A percentile compares a stretch with the other conserved stretches of the same genome.
Conservation (phyloP, 2,113 vertebrate genomes). For the Xiphophorus hellerii region DNA sequence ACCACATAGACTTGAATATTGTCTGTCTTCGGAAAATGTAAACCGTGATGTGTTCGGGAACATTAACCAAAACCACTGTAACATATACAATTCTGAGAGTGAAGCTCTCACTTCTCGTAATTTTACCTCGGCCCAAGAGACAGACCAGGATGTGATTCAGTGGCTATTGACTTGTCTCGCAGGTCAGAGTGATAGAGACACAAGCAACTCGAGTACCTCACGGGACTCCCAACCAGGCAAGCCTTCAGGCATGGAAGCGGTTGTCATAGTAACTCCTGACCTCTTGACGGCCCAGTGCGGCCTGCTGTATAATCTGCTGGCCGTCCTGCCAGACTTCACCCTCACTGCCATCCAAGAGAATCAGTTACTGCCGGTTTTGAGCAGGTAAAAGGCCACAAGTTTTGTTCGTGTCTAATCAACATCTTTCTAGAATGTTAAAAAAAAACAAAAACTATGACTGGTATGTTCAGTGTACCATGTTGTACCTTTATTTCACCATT, state of each 20-base stretch:
- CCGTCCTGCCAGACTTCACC: constrained; percentile 84
- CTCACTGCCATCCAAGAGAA: constrained; percentile 80
- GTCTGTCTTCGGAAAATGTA: constrained; percentile 14
- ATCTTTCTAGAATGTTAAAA: background rate
- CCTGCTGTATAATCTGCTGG: constrained; percentile 88
- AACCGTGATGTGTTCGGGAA: constrained; percentile 3
- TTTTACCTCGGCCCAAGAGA: constrained; percentile 1
- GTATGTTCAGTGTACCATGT: too few relatives aligned
- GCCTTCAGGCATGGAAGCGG: constrained; percentile 64
- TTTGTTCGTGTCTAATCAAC: background rate
- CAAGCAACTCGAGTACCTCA: constrained; percentile 75
- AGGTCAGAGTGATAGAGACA: constrained; percentile 87
- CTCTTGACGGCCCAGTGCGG: constrained; percentile 88
- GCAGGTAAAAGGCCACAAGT: constrained; percentile 79
- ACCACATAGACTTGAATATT: constrained; percentile 12
- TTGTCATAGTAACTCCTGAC: constrained; percentile 86
- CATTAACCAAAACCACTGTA: constrained; percentile 19
- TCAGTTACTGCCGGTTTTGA: constrained; percentile 82
- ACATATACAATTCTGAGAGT: constrained; percentile 12
- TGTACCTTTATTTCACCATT: background rate
- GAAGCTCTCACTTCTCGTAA: constrained; percentile 4
- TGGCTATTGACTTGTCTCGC: constrained; percentile 29
- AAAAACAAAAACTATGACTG: too few relatives aligned
- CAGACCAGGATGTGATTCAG: constrained; percentile 9
- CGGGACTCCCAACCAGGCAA: constrained; percentile 72